Conservation (phyloP, 2,797 vertebrate genomes). For the Acipenser ruthenus region DNA sequence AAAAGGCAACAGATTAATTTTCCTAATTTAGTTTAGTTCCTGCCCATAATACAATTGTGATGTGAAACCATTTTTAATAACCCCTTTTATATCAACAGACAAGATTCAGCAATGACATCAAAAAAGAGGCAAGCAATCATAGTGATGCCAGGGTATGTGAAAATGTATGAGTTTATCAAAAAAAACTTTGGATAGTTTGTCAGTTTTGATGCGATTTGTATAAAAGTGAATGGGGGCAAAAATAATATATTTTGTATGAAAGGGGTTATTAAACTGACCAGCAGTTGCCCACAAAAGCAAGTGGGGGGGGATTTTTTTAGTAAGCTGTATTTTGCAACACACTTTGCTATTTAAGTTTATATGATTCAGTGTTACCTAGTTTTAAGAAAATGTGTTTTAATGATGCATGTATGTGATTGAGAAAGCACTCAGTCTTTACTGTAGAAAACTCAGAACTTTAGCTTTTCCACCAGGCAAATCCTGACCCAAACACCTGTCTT, state of each 20-base stretch:
- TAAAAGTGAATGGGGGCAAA: neutral
- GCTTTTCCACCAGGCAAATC: slow-evolving; percentile 70
- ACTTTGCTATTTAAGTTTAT: too few relatives aligned
- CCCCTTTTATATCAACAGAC: slow-evolving; percentile 51
- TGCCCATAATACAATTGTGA: slow-evolving; percentile 7
- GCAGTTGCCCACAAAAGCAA: slow-evolving; percentile 13
- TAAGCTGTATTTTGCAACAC: neutral
- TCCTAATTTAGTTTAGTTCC: too few relatives aligned
- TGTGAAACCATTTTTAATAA: slow-evolving; percentile 42
- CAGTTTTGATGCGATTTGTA: neutral
- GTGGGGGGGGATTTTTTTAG: neutral
- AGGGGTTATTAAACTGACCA: slow-evolving; percentile 23
- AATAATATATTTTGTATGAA: slow-evolving; percentile 4
- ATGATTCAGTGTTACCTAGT: too few relatives aligned
- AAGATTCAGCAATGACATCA: slow-evolving; percentile 45
- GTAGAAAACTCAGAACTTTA: slow-evolving; percentile 5
- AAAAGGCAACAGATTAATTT: too few relatives aligned
- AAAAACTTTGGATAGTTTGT: neutral
- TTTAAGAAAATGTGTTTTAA: too few relatives aligned
- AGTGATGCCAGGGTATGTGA: slow-evolving; percentile 56
- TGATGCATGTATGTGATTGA: neutral
- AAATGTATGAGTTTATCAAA: slow-evolving; percentile 29
- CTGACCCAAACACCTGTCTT: slow-evolving; percentile 84
- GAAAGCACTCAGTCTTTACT: neutral
- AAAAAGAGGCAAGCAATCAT: slow-evolving; percentile 54